Conservation (phyloP, 2,797 vertebrate species). For the Orientallactaga sibirica region DNA sequence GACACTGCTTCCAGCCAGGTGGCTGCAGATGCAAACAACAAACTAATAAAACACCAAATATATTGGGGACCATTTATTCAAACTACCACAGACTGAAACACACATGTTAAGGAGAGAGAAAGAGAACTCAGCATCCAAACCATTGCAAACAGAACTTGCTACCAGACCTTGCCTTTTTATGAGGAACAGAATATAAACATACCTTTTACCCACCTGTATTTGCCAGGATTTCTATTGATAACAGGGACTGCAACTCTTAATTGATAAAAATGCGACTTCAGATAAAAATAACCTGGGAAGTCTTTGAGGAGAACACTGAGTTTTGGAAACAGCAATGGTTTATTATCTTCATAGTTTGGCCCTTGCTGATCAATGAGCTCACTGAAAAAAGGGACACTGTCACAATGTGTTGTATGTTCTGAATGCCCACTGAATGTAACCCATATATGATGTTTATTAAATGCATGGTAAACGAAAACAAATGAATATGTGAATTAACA, state of each 20-base stretch:
- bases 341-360: neutral
- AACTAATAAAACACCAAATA: no score
- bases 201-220: neutral
- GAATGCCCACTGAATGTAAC: neutral
- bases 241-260: neutral
- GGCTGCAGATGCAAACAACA: no score
- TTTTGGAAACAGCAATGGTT: neutral
- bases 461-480: neutral
- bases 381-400: fast-evolving
- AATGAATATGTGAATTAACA: neutral
- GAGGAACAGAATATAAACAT: neutral
- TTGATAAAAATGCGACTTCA: neutral
- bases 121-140: neutral
- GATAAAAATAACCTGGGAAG: conserved; percentile 1
- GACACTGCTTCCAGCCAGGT: no score
- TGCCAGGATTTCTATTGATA: neutral
- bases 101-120: neutral
- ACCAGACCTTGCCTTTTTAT: neutral
- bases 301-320: conserved; percentile 23
- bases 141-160: neutral
- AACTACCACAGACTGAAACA: neutral
- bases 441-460: neutral
- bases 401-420: neutral
- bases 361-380: neutral
- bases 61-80: no score